Base-by-base conservation (phyloP, 2,888 invertebrate genomes). In the Tridacna gigas region DNA sequence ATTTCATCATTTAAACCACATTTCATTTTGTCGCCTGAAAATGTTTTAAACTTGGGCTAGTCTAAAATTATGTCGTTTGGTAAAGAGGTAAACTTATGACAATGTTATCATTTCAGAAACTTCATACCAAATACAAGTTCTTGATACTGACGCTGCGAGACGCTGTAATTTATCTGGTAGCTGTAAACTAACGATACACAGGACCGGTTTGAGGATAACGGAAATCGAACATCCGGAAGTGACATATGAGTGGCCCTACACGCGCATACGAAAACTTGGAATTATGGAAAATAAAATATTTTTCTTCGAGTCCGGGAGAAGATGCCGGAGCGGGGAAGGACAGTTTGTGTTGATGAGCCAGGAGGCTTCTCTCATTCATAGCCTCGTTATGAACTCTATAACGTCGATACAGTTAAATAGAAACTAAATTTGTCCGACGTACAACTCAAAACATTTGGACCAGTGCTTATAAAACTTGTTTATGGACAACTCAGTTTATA, bases 241-340 rank as follows among this genome's bases (percentile, higher is more conserved):
- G 69, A 69, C 80, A 20, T 56, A 69, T 25, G 67, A 69, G 45
- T 80, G 80, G 80, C 75, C 80, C 25, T 80, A 69, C 60, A 80
- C 80, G n/a, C 63, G 75, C 28, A 75, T 80, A 25, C 66, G 80
- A n/a, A 80, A 80, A 48, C 15, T 74, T 13, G 80, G 80, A 25
- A 80, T 61, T 69, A 67, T 80, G 63, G 80, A 80, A 20, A 67
- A 47, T 15, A 80, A 75, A 22, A 45, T 80, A 47, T 80, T 80
- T 67, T 80, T 61, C 67, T 80, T 80, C 48, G 80, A 80, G 26
- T 75, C 74, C n/a, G 80, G 77, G 28, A 37, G 80, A 26, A 20
- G 73, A 25, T 60, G 74, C 47, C 63, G 67, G 4, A 77, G 73
- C 13, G 77, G 77, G 20, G 76, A 76, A 61, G 79, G 74, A 22